Evolutionary conservation across 2,113 vertebrate species (phyloP).

Genomic region (Pollachius pollachius): DNA sequence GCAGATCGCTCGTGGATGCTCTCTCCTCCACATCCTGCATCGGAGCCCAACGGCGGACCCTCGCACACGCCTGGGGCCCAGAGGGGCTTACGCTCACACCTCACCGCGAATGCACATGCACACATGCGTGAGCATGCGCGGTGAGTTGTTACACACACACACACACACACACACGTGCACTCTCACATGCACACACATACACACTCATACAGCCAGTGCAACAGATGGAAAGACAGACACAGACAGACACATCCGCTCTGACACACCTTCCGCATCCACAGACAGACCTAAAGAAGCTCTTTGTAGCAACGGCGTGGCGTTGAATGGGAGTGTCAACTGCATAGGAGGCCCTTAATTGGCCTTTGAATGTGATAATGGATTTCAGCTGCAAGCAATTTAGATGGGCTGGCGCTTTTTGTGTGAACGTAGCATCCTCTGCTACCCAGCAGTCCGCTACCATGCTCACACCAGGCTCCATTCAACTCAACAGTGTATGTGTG

Average conservation of each 20-base stretch:
- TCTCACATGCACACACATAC: too few species aligned
- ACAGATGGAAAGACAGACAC: neutral
- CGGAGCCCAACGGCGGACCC: conserved; percentile 41
- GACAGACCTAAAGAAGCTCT: neutral
- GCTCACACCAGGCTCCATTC: conserved; percentile 42
- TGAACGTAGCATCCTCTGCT: conserved; percentile 35
- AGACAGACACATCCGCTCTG: neutral
- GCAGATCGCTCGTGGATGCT: conserved; percentile 57
- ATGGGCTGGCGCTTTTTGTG: conserved; percentile 39
- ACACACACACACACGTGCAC: too few species aligned
- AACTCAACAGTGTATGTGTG: conserved; percentile 10
- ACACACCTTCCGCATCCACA: neutral
- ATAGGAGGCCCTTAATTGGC: conserved; percentile 44
- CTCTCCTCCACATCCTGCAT: conserved; percentile 42
- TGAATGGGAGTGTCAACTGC: conserved; percentile 24
- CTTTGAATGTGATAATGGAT: conserved; percentile 51
- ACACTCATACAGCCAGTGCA: too few species aligned
- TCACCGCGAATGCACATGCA: conserved; percentile 5
- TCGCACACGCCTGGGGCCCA: too few species aligned
- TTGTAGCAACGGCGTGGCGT: conserved; percentile 9
- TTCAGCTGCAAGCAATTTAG: conserved; percentile 47
- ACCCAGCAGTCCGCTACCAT: conserved; percentile 20
- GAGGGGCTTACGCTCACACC: neutral
- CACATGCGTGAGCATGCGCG: neutral
- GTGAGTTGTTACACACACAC: too few species aligned